phyloP scores from a whole-genome alignment of 2,113 vertebrate species.

The Pluvianellus socialis region DNA sequence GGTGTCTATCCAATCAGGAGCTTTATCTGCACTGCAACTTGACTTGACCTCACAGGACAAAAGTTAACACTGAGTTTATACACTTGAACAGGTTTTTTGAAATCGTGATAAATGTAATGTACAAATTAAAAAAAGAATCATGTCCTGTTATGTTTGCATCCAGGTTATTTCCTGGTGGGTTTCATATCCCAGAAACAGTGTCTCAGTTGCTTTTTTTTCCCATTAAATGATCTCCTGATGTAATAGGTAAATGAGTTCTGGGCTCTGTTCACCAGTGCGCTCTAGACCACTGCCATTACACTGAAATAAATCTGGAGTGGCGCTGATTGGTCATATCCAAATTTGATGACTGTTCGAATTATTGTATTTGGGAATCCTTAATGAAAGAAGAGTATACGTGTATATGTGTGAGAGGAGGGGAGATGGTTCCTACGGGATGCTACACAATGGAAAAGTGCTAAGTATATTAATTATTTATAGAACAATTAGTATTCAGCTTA shows the following conservation, averaged over 20 bases:
- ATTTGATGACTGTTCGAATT: not conserved
- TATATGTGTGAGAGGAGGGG: not conserved
- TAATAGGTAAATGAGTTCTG: not conserved
- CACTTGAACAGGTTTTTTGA: not conserved
- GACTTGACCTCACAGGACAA: not conserved
- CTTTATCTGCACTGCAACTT: not conserved
- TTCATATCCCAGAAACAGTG: not conserved
- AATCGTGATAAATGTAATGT: not conserved
- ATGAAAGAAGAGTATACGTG: not conserved
- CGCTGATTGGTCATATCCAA: not conserved
- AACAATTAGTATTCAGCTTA: slow-evolving; percentile 16
- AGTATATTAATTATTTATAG: slow-evolving; percentile 39
- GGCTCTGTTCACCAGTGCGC: not conserved
- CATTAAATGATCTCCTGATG: not conserved
- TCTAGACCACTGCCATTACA: not conserved
- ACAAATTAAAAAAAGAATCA: not conserved
- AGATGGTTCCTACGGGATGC: slow-evolving; percentile 5
- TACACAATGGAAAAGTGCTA: not conserved
- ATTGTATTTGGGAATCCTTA: not conserved
- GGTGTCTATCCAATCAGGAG: not conserved
- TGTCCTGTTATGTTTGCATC: not conserved
- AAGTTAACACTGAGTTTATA: not conserved
- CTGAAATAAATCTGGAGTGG: not conserved
- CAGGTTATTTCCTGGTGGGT: not conserved
- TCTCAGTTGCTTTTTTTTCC: not conserved